Percentiles rank a stretch among this genome's conserved stretches.
These are phyloP conservation scores for Stenchaetothrips biformis DNA, from an alignment of 2,888 invertebrate species.

Conservation along the genomic window DNA sequence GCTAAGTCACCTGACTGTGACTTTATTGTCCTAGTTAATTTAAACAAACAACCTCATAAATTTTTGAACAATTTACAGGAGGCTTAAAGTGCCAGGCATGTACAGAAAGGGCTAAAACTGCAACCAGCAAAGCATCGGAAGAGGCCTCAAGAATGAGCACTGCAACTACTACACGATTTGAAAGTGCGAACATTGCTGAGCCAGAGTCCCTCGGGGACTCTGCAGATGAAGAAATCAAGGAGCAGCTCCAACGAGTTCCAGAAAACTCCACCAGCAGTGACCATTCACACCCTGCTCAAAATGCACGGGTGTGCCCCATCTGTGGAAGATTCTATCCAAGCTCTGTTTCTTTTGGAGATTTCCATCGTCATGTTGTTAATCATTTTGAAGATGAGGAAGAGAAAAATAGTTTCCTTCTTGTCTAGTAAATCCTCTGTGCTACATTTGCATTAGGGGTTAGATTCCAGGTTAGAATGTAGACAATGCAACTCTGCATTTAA, in stretches of 20 bases:
- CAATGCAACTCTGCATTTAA: no score
- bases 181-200: slow-evolving; percentile 3
- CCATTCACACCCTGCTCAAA: slow-evolving; percentile 39
- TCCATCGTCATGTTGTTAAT: slow-evolving; percentile 69
- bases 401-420: slow-evolving; percentile 34
- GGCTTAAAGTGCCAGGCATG: not conserved
- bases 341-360: slow-evolving; percentile 55
- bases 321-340: slow-evolving; percentile 60
- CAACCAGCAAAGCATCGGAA: not conserved
- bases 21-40: not conserved
- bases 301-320: slow-evolving; percentile 67
- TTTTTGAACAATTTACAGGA: not conserved
- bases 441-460: no score
- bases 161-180: not conserved
- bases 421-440: not conserved
- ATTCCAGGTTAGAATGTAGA: no score
- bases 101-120: not conserved
- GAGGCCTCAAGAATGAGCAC: slow-evolving; percentile 3
- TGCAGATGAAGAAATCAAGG: slow-evolving; percentile 9
- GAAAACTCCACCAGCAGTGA: not conserved
- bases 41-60: not conserved
- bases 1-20: not conserved
- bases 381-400: slow-evolving; percentile 61
- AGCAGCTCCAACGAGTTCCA: not conserved
- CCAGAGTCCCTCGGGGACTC: not conserved